phyloP scores from a whole-genome alignment of 1,140 invertebrate genomes.

The Cyclargus thomasi region DNA sequence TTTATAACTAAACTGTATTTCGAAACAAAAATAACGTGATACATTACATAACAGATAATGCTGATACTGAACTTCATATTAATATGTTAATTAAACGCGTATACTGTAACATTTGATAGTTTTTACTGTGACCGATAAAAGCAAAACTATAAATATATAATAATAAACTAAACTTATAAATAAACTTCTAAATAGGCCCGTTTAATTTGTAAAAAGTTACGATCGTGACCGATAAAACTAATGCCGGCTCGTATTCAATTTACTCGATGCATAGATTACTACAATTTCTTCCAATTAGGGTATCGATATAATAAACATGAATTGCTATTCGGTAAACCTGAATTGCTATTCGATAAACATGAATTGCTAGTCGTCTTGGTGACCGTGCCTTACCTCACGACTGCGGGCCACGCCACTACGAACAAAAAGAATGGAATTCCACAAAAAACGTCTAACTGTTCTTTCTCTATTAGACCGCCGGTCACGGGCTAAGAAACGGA shows the following conservation, averaged over 20 bases:
- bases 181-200: too few relatives aligned
- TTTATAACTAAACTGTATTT: too few relatives aligned
- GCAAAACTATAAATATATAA: background rate
- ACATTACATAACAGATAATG: background rate
- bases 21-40: background rate
- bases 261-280: background rate
- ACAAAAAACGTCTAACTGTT: conserved; percentile 55
- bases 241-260: background rate
- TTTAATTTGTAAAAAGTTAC: background rate
- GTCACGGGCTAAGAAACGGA: conserved; percentile 20
- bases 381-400: conserved; percentile 26
- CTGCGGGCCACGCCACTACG: conserved; percentile 24
- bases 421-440: conserved; percentile 49
- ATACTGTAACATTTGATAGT: background rate
- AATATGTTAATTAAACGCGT: background rate
- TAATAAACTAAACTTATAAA: too few relatives aligned
- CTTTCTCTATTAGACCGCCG: conserved; percentile 26
- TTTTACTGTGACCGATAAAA: background rate
- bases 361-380: conserved; percentile 11
- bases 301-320: conserved; percentile 6
- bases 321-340: conserved; percentile 3
- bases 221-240: background rate
- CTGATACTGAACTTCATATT: background rate
- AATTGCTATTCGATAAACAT: background rate
- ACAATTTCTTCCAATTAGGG: conserved; percentile 4